Percentiles rank a stretch among this genome's conserved stretches.
Evolutionary conservation across 1,140 invertebrate genomes (phyloP).

Genomic region (Zaprionus ghesquierei): DNA sequence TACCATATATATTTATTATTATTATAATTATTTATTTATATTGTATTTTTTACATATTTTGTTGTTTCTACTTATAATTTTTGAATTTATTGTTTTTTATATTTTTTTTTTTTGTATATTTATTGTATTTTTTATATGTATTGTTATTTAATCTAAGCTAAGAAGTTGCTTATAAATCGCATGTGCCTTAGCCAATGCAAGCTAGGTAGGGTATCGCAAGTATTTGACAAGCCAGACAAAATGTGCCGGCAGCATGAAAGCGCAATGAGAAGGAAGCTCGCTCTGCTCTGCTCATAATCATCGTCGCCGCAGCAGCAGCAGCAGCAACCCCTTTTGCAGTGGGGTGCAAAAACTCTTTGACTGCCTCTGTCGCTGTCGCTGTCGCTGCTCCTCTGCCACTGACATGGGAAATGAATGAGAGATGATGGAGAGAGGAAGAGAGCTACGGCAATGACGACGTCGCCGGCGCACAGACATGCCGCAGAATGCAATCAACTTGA

Average conservation of each 20-base stretch:
- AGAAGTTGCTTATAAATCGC: background rate
- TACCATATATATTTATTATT: too few relatives aligned
- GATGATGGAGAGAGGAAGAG: constrained; percentile 5
- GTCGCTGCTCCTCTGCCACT: constrained; percentile 14
- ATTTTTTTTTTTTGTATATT: background rate
- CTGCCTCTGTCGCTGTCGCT: constrained; percentile 22
- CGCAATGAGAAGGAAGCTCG: constrained; percentile 17
- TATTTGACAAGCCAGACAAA: constrained; percentile 24
- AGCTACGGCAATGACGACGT: constrained; percentile 13
- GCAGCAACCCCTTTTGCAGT: constrained; percentile 42
- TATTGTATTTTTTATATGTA: background rate
- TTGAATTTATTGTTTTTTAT: too few relatives aligned
- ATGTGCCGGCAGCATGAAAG: constrained; percentile 26
- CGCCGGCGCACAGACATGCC: constrained; percentile 48
- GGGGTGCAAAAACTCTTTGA: constrained; percentile 48
- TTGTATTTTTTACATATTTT: too few relatives aligned
- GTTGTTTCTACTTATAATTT: too few relatives aligned
- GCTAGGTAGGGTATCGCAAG: constrained; percentile 27
- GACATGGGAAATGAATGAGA: constrained; percentile 68
- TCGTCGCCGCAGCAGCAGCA: background rate
- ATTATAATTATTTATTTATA: too few relatives aligned
- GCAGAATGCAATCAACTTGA: constrained; percentile 72
- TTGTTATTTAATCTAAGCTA: background rate
- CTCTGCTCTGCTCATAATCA: constrained; percentile 35
- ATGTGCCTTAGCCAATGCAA: background rate